Evolutionary conservation across 2,797 vertebrate species (phyloP).

Genomic region (Picus viridis): DNA sequence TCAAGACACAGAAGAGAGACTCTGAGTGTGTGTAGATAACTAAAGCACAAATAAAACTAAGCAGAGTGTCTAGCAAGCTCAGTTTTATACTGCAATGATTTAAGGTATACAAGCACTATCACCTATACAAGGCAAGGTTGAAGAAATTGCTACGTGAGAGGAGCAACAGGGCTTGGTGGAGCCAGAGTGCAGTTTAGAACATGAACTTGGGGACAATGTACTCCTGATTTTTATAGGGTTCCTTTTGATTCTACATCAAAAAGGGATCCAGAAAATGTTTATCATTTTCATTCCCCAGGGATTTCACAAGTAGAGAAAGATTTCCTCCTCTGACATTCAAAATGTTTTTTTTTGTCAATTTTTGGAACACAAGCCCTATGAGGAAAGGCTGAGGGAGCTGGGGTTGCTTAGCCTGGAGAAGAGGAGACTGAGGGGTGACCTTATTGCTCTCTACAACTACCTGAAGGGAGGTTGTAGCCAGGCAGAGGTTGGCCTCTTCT

Average conservation of each 20-base stretch:
- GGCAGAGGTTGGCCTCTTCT: too few species aligned
- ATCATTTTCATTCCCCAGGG: not conserved
- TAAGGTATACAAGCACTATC: not conserved
- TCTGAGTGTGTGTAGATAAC: not conserved
- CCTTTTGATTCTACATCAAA: not conserved
- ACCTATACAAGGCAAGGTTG: not conserved
- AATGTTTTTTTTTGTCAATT: too few species aligned
- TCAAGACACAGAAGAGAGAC: not conserved
- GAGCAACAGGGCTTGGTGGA: not conserved
- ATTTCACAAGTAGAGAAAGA: not conserved
- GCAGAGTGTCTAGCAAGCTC: not conserved
- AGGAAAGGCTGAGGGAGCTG: too few species aligned
- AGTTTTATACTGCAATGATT: not conserved
- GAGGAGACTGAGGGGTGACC: too few species aligned
- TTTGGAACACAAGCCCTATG: too few species aligned
- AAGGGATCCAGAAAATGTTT: not conserved
- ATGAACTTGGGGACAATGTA: not conserved
- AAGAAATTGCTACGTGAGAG: not conserved
- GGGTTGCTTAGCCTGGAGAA: too few species aligned
- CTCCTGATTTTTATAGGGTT: not conserved
- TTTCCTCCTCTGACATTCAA: not conserved
- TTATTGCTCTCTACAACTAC: too few species aligned
- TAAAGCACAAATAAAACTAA: not conserved
- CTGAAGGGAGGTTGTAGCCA: too few species aligned
- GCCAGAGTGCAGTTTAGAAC: not conserved